A percentile compares a stretch with the other conserved stretches of the same genome.
phyloP scores from a whole-genome alignment of 2,797 vertebrate genomes.

The Pipistrellus pipistrellus region DNA sequence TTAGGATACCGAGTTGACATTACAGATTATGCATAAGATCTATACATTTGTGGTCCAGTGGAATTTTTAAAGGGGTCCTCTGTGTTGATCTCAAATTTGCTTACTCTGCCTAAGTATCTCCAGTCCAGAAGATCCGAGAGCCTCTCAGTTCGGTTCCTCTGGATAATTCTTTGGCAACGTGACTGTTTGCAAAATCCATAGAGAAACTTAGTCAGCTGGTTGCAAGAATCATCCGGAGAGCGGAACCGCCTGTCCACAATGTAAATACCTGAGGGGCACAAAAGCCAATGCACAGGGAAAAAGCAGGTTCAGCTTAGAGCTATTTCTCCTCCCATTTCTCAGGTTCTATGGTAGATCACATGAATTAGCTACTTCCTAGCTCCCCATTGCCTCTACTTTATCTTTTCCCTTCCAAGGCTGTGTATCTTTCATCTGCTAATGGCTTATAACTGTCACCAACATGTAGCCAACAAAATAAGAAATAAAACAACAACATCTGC shows the following conservation, averaged over 20 bases:
- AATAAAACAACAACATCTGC: neutral
- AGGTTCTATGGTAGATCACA: too few species aligned
- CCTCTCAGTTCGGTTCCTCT: slow-evolving; percentile 96
- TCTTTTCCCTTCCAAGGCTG: neutral
- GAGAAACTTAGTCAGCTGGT: slow-evolving; percentile 97
- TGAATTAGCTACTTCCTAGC: too few species aligned
- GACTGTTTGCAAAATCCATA: slow-evolving; percentile 97
- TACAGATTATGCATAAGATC: neutral
- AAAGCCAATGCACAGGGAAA: neutral
- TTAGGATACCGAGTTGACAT: neutral
- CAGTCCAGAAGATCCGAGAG: slow-evolving; percentile 97
- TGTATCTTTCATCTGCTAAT: neutral
- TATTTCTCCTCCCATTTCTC: neutral
- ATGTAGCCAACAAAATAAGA: neutral
- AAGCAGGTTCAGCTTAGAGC: neutral
- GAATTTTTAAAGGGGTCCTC: neutral
- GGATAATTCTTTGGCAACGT: slow-evolving; percentile 96
- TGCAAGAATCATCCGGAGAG: slow-evolving; percentile 96
- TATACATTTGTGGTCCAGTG: neutral
- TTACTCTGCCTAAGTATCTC: slow-evolving; percentile 96
- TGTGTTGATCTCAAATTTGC: slow-evolving; percentile 59
- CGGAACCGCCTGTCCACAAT: slow-evolving; percentile 96
- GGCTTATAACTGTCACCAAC: neutral
- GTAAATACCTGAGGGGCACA: slow-evolving; percentile 93
- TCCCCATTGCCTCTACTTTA: neutral